Evolutionary conservation across 2,797 vertebrate genomes (phyloP).

Genomic region (Tapirus indicus): DNA sequence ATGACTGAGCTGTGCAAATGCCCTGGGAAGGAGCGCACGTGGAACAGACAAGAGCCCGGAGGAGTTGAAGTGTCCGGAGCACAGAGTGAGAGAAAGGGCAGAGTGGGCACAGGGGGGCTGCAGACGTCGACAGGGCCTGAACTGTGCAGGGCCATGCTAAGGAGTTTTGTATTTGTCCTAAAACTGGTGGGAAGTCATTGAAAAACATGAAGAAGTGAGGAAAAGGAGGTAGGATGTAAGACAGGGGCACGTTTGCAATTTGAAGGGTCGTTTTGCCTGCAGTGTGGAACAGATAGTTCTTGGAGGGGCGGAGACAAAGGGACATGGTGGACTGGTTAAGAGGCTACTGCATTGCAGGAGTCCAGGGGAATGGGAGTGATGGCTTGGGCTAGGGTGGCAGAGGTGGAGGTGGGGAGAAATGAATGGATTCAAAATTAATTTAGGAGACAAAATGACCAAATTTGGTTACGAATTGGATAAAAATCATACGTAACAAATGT

Average conservation of each 20-base stretch:
- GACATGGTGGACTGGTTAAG: background rate
- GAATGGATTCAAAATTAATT: background rate
- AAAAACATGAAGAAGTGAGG: background rate
- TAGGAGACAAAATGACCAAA: background rate
- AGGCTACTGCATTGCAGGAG: background rate
- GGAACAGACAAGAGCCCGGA: background rate
- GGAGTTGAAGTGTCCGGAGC: background rate
- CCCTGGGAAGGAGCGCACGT: background rate
- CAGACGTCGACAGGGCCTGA: background rate
- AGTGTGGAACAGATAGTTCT: background rate
- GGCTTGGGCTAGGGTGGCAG: background rate
- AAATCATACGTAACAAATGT: background rate
- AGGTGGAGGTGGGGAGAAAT: background rate
- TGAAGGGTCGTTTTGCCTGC: background rate
- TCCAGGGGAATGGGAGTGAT: background rate
- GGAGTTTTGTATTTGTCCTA: background rate
- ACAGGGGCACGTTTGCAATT: background rate
- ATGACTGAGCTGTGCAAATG: background rate
- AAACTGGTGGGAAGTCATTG: background rate
- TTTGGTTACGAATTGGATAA: background rate
- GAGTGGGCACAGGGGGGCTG: background rate
- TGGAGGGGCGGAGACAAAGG: background rate
- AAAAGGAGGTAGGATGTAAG: background rate
- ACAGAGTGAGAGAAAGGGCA: background rate
- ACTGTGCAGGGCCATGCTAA: accelerated